Evolutionary conservation across 2,888 invertebrate species (phyloP), one percentile per base, ranked within the genome.

Genomic region (Tenthredo distinguenda): DNA sequence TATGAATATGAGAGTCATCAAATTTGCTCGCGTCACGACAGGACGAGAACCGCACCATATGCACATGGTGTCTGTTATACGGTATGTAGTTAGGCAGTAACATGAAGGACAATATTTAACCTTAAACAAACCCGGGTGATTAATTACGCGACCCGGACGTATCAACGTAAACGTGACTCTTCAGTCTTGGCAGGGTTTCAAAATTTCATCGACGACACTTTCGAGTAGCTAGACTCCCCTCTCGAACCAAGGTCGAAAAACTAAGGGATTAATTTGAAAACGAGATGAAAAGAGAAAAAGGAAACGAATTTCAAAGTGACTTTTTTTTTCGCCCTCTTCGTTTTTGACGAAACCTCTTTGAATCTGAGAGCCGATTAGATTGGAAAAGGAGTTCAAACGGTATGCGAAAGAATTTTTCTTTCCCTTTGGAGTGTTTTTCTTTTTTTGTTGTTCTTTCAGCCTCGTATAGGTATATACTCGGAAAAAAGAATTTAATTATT

Each of bases 81-180:
- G 37, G 9, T 37, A 21, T 21, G 2, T n/a, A 68, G 47, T 55
- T 34, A 50, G 34, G 55, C 77, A 34, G 34, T n/a, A 26, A 31
- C 26, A 77, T 77, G 6, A 77, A 77, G 55, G 77, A 55, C 55
- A 77, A 77, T 77, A 77, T 77, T 77, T 55, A 55, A 77, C 50
- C 55, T 77, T 55, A 50, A 34, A 50, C 26, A 50, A 31, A 77
- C 4, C 26, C 77, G 50, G 76, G 55, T 77, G 55, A 77, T 77
- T 77, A 77, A 77, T 77, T 77, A 77, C 77, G 50, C 55, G 12
- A 34, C 18, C 50, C 34, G 26, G 6, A 68, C 34, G 71, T 31
- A 12, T 43, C 26, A 40, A 21, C 40, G 21, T 18, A 31, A 31
- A 34, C 31, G 9, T 18, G 31, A 7, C 55, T 77, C 77, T 55